phyloP scores from a whole-genome alignment of 2,888 invertebrate species.

The Pyrrhosoma nymphula region DNA sequence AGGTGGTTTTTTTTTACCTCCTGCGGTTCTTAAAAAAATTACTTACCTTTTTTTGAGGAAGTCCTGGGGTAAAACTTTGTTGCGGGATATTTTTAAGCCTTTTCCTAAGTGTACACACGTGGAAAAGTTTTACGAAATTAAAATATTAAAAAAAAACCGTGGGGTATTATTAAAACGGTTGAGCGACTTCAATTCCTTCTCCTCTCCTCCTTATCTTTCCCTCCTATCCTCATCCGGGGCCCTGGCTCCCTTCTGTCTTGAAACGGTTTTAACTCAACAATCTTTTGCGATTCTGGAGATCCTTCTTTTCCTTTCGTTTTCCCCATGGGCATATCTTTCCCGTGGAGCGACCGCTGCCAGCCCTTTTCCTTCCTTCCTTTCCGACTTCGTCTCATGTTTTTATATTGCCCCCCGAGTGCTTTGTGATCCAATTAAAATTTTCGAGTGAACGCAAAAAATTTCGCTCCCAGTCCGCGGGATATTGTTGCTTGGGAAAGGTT shows the following conservation, averaged over 20 bases:
- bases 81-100: background rate
- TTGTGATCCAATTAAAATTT: conserved; percentile 26
- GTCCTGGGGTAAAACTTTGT: background rate
- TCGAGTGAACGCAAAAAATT: background rate
- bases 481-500: background rate
- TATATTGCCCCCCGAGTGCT: conserved; percentile 11
- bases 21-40: conserved; percentile 5
- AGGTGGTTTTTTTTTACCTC: background rate
- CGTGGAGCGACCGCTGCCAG: background rate
- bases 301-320: background rate
- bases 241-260: background rate
- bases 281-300: background rate
- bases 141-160: background rate
- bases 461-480: background rate
- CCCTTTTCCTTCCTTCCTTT: background rate
- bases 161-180: background rate
- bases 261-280: background rate
- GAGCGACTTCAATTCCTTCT: background rate
- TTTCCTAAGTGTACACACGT: background rate
- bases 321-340: background rate
- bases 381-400: background rate
- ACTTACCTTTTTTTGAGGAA: too few relatives aligned
- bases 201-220: background rate
- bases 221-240: background rate
- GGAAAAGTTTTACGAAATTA: background rate